A percentile compares a stretch with the other conserved stretches of the same genome.
Evolutionary conservation across 2,797 vertebrate species (phyloP).

Genomic region (Mormyrops boulengeri): DNA sequence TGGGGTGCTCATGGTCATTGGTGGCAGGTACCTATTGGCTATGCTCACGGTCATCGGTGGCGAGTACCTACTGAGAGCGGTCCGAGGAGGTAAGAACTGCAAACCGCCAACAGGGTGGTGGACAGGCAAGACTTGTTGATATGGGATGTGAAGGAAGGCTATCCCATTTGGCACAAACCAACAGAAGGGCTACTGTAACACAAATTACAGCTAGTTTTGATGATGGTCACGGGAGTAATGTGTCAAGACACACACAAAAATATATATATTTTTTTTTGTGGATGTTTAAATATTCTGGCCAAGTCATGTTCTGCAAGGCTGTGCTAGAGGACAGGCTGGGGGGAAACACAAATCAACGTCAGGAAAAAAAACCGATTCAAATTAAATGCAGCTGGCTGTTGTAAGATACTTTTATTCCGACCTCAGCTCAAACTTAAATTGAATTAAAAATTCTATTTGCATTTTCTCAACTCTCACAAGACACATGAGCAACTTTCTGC

Average conservation of each 20-base stretch:
- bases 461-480: not conserved
- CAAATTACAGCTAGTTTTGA: not conserved
- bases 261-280: not conserved
- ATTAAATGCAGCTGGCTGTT: conserved; percentile 20
- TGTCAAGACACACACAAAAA: not conserved
- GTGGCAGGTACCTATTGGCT: no score
- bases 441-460: conserved; percentile 15
- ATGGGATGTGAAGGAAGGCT: not conserved
- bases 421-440: not conserved
- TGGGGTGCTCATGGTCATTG: no score
- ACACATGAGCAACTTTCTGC: not conserved
- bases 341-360: conserved; percentile 16
- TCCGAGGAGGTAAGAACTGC: not conserved
- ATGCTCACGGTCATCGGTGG: not conserved
- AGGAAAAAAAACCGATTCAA: conserved; percentile 4
- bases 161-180: not conserved
- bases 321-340: not conserved
- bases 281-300: not conserved
- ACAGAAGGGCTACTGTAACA: not conserved
- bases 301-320: not conserved
- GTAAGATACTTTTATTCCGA: conserved; percentile 16
- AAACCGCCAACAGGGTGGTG: not conserved
- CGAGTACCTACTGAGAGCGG: not conserved
- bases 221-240: not conserved
- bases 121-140: not conserved